Percentiles rank a stretch among this genome's conserved stretches.
phyloP scores from a whole-genome alignment of 2,797 vertebrate genomes.

The Darevskia mixta region DNA sequence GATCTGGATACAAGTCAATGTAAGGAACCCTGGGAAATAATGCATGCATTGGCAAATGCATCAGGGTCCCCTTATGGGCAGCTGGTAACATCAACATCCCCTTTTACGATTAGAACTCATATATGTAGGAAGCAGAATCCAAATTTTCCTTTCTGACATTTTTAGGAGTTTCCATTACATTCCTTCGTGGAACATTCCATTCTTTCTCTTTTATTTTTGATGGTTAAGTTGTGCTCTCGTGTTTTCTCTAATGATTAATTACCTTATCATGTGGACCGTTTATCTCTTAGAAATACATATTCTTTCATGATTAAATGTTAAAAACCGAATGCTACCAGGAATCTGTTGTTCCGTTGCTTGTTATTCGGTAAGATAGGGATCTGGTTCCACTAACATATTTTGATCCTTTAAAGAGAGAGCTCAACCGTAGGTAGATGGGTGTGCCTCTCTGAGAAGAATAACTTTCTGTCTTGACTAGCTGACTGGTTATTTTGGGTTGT shows the following conservation, averaged over 20 bases:
- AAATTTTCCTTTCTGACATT: slow-evolving; percentile 46
- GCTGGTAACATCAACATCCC: background rate
- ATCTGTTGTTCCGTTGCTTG: slow-evolving; percentile 22
- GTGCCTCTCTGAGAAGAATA: slow-evolving; percentile 1
- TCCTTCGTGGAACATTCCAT: slow-evolving; percentile 52
- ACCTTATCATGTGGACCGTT: slow-evolving; percentile 21
- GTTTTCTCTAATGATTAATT: slow-evolving; percentile 37
- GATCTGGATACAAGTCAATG: background rate
- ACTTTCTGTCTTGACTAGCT: slow-evolving; percentile 22
- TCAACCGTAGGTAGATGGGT: background rate
- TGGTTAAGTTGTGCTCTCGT: slow-evolving; percentile 29
- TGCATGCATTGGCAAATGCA: background rate
- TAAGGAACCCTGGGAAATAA: no score
- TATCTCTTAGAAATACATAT: slow-evolving; percentile 38
- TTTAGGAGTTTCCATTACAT: slow-evolving; percentile 49
- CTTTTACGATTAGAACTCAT: background rate
- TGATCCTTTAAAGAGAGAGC: slow-evolving; percentile 15
- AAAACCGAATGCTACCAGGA: slow-evolving; percentile 31
- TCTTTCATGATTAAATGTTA: slow-evolving; percentile 11
- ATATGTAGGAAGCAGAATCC: slow-evolving; percentile 27
- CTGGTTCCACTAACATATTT: slow-evolving; percentile 32
- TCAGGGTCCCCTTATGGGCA: background rate
- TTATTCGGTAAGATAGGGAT: slow-evolving; percentile 33
- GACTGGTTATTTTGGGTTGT: slow-evolving; percentile 15
- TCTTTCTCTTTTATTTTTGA: slow-evolving; percentile 62